Evolutionary conservation across 2,797 vertebrate species (phyloP).

Genomic region (Decapterus maruadsi): DNA sequence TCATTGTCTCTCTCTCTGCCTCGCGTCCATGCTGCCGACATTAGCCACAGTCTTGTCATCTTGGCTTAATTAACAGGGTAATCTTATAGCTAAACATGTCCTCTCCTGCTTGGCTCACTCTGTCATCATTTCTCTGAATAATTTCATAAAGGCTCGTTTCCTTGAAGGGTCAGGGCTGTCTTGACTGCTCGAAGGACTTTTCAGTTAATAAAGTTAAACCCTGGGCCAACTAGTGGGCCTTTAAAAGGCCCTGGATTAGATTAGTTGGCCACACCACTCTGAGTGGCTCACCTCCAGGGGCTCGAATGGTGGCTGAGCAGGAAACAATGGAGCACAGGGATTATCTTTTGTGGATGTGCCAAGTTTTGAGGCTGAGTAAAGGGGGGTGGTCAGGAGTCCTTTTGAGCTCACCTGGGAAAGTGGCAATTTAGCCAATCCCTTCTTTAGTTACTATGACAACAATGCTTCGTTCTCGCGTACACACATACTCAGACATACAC

Average conservation of each 20-base stretch:
- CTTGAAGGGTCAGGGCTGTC: conserved; percentile 48
- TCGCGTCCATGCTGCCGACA: conserved; percentile 55
- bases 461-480: background rate
- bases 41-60: conserved; percentile 54
- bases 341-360: conserved; percentile 75
- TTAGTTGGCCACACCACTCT: conserved; percentile 38
- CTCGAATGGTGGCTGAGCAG: conserved; percentile 58
- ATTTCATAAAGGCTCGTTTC: conserved; percentile 47
- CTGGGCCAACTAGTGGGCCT: conserved; percentile 51
- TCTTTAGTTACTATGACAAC: conserved; percentile 55
- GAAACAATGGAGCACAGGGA: conserved; percentile 64
- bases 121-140: conserved; percentile 42
- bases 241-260: conserved; percentile 62
- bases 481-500: background rate
- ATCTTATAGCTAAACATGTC: conserved; percentile 3
- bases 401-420: conserved; percentile 68
- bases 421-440: conserved; percentile 56
- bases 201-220: conserved; percentile 72
- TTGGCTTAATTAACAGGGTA: conserved; percentile 64
- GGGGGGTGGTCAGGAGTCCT: conserved; percentile 46
- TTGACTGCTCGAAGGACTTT: conserved; percentile 53
- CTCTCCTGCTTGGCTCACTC: background rate
- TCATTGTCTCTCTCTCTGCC: conserved; percentile 50
- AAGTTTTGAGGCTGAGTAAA: conserved; percentile 52
- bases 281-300: conserved; percentile 53